Evolutionary conservation across 2,113 vertebrate species (phyloP), one percentile per base, ranked within the genome.

Genomic region (Erythrolamprus reginae): DNA sequence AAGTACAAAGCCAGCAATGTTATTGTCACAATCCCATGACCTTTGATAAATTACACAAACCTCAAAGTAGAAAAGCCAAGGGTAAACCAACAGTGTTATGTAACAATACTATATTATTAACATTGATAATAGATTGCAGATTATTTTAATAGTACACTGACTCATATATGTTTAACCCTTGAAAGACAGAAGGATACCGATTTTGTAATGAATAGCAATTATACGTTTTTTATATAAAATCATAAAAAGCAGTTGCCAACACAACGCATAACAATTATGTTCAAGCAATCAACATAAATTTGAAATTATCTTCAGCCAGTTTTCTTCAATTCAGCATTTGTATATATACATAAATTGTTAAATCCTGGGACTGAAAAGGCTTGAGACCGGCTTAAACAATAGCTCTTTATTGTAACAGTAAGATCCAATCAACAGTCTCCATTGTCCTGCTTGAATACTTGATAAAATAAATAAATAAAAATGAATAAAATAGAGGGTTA

Each of bases 31-130:
- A 89, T 82, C 45, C 48, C 0, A 0, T 51, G 91, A 45, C 65
- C 90, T 88, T 2, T 0, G 77, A 91, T 90, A 90, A 87, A 88
- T 55, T 87, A 87, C 42, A 89, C n/a, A 92, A 3, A 83, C 45
- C 17, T 48, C 28, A 23, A 65, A 12, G 83, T 52, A 84, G 58
- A 88, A 83, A 24, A 87, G 42, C 89, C 85, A 82, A 83, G 84
- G 77, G 90, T 58, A 90, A 92, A 93, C 84, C 83, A 86, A 77
- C 33, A 93, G 28, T 0, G 5, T 87, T 10, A 91, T 95, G 89
- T 23, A 28, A 52, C 88, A 90, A 58, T 38, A 58, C 0, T 0
- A 10, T 87, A 28, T 48, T 92, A 24, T 10, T 87, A 9, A 61
- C 48, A 92, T 70, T 89, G 47, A 94, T 82, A 42, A 38, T 28